Percentiles rank a stretch among this genome's conserved stretches.
Conservation (phyloP, 2,113 vertebrate genomes). For the Eira barbara region DNA sequence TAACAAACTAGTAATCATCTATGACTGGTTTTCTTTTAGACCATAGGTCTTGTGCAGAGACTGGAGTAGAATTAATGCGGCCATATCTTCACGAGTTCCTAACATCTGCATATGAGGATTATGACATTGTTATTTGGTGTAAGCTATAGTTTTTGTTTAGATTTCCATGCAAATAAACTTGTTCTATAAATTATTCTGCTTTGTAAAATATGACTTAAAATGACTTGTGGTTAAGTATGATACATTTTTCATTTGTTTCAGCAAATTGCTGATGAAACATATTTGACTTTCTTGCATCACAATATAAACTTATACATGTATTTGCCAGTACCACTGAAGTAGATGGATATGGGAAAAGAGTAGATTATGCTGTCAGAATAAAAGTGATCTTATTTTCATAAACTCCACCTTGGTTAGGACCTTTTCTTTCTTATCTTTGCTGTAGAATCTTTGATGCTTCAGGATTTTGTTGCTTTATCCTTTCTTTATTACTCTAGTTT, state of each 20-base stretch:
- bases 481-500: neutral
- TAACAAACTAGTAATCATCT: constrained; percentile 43
- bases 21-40: constrained; percentile 83
- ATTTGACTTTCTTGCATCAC: neutral
- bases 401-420: neutral
- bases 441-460: neutral
- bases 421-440: constrained; percentile 32
- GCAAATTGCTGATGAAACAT: neutral
- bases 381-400: neutral
- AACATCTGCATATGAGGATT: constrained; percentile 97
- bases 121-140: constrained; percentile 99
- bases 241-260: neutral
- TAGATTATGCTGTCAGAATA: neutral
- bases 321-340: neutral
- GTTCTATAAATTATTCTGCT: constrained; percentile 9
- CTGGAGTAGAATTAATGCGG: constrained; percentile 97
- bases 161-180: constrained; percentile 44
- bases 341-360: neutral
- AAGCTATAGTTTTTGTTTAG: constrained; percentile 80
- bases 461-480: neutral
- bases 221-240: constrained; percentile 10
- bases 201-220: constrained; percentile 6
- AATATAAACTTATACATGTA: neutral
- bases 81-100: constrained; percentile 98
- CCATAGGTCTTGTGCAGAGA: constrained; percentile 99